Evolutionary conservation across 2,888 invertebrate species (phyloP).

Genomic region (Dasypolia templi): DNA sequence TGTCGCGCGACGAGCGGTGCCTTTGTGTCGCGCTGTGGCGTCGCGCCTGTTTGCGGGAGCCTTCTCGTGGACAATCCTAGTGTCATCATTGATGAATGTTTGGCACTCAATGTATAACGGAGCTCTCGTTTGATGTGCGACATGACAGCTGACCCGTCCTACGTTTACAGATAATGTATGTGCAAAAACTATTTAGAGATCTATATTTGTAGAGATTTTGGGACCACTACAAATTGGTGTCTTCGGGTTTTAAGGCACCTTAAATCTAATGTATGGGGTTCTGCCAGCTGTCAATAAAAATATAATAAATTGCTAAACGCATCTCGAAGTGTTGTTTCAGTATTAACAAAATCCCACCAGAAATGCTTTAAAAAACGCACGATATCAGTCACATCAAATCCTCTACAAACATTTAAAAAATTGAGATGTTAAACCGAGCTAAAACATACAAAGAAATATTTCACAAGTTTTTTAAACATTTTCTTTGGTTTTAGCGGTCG

Average conservation of each 20-base stretch:
- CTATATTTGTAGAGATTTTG: constrained; percentile 6
- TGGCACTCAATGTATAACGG: constrained; percentile 48
- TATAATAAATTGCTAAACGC: neutral
- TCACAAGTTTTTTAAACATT: constrained; percentile 40
- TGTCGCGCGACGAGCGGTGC: too few relatives aligned
- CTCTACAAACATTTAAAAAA: constrained; percentile 40
- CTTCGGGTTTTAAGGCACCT: constrained; percentile 3
- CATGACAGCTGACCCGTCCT: constrained; percentile 54
- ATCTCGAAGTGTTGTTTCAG: constrained; percentile 9
- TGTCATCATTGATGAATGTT: constrained; percentile 60
- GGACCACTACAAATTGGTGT: constrained; percentile 1
- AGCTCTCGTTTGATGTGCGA: constrained; percentile 44
- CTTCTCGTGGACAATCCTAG: constrained; percentile 15
- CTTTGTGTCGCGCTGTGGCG: too few relatives aligned
- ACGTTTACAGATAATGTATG: constrained; percentile 43
- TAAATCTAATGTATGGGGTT: constrained; percentile 1
- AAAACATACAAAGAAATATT: constrained; percentile 51
- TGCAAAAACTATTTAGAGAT: constrained; percentile 37
- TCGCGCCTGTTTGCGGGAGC: too few relatives aligned
- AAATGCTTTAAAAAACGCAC: constrained; percentile 23
- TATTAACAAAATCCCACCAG: constrained; percentile 8
- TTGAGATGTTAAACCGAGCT: constrained; percentile 46
- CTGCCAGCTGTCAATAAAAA: constrained; percentile 15
- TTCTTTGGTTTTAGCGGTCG: constrained; percentile 30
- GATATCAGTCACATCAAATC: constrained; percentile 41